Conservation (phyloP, 2,113 vertebrate species). For the Tangachromis dhanisi region DNA sequence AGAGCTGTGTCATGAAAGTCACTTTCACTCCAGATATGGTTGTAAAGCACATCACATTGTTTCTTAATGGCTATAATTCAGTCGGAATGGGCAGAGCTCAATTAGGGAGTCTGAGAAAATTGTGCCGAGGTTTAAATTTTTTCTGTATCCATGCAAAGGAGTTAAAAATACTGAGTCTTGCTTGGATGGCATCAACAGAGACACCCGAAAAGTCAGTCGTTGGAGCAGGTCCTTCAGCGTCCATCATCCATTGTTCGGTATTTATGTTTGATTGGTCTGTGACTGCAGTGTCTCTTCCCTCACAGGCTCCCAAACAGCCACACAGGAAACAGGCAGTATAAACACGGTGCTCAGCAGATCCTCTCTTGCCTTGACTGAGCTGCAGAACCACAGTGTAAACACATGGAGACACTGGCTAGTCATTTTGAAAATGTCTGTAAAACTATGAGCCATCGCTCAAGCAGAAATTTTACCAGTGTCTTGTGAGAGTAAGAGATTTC, state of each 20-base stretch:
- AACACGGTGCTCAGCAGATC: conserved; percentile 57
- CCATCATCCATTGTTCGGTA: conserved; percentile 49
- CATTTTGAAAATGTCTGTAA: conserved; percentile 2
- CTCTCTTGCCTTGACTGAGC: conserved; percentile 35
- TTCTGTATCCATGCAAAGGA: not conserved
- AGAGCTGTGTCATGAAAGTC: conserved; percentile 50
- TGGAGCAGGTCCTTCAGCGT: conserved; percentile 4
- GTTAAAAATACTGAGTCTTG: not conserved
- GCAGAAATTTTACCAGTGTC: not conserved
- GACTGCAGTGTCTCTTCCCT: conserved; percentile 48
- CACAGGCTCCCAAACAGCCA: conserved; percentile 43
- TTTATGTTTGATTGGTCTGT: conserved; percentile 61
- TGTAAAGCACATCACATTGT: not conserved
- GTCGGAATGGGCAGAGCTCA: conserved; percentile 8
- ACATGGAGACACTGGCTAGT: not conserved
- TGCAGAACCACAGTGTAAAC: conserved; percentile 42
- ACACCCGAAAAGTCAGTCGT: not conserved
- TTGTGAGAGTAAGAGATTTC: not conserved
- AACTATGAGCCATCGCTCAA: not conserved
- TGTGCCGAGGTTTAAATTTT: not conserved
- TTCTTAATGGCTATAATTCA: conserved; percentile 28
- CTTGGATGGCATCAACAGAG: not conserved
- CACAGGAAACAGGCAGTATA: conserved; percentile 64
- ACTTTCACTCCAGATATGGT: conserved; percentile 49
- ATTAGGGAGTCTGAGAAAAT: not conserved